These are phyloP conservation scores for Poeciliopsis presidionis DNA, from an alignment of 2,797 vertebrate species.

Conservation along the genomic window DNA sequence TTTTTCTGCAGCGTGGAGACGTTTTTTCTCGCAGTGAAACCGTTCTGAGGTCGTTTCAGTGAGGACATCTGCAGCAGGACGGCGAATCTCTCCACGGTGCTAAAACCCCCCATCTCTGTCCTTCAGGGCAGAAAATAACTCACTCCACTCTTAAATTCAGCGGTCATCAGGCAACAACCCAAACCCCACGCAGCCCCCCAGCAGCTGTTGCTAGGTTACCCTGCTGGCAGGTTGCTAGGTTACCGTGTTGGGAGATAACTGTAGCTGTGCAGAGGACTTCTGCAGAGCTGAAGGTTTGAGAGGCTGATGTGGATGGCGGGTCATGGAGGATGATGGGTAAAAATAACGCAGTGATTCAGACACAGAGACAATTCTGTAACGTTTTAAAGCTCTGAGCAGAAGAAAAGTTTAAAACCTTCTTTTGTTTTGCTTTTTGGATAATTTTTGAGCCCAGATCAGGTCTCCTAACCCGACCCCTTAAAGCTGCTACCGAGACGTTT, in stretches of 20 bases:
- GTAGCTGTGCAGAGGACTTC: conserved; percentile 9
- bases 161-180: conserved; percentile 29
- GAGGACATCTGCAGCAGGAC: background rate
- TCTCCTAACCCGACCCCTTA: background rate
- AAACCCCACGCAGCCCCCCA: conserved; percentile 28
- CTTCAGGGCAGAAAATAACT: conserved; percentile 38
- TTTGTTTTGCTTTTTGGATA: background rate
- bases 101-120: background rate
- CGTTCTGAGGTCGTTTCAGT: background rate
- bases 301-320: background rate
- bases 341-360: background rate
- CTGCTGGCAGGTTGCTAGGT: conserved; percentile 43
- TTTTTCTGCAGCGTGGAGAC: background rate
- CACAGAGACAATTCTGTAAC: background rate
- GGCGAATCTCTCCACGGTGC: background rate
- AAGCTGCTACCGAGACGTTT: background rate
- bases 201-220: conserved; percentile 59
- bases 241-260: conserved; percentile 36
- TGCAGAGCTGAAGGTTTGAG: background rate
- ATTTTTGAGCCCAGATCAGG: background rate
- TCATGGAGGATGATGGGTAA: background rate
- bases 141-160: conserved; percentile 21
- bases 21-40: background rate
- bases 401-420: background rate
- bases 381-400: background rate